A percentile compares a stretch with the other conserved stretches of the same genome.
Evolutionary conservation across 1,140 invertebrate species (phyloP).

Genomic region (Diploscapter pachys): DNA sequence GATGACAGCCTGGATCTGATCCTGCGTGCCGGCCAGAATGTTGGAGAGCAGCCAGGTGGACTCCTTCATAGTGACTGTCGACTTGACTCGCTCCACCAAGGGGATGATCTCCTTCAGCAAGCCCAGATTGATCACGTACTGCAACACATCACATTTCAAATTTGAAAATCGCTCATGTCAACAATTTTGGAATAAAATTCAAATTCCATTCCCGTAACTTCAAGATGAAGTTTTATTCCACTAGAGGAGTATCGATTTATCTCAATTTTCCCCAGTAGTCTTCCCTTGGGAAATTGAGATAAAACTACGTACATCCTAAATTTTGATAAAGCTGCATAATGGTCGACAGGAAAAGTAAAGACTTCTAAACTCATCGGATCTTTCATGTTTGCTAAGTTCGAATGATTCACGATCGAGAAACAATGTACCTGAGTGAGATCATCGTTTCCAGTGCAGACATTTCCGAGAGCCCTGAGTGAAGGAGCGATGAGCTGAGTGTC

Average conservation of each 20-base stretch:
- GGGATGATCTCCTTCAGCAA: conserved; percentile 7
- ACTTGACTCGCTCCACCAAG: conserved; percentile 10
- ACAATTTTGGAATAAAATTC: conserved; percentile 8
- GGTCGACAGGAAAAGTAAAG: no score
- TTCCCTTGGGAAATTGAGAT: no score
- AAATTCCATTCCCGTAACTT: neutral
- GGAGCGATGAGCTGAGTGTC: conserved; percentile 34
- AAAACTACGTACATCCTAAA: no score
- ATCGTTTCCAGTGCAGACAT: conserved; percentile 41
- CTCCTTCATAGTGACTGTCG: conserved; percentile 35
- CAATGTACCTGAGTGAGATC: conserved; percentile 33
- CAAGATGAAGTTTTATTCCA: no score
- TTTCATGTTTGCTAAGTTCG: conserved; percentile 1
- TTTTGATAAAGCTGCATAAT: no score
- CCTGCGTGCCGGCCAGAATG: conserved; percentile 39
- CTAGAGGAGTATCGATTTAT: no score
- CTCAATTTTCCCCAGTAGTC: no score
- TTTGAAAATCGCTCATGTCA: neutral
- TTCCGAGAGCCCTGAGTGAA: conserved; percentile 37
- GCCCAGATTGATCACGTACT: conserved; percentile 38
- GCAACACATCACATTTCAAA: conserved; percentile 7
- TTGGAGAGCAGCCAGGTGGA: conserved; percentile 40
- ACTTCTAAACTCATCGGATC: no score
- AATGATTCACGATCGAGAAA: no score
- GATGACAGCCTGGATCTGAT: conserved; percentile 37